Evolutionary conservation across 2,888 invertebrate genomes (phyloP), one percentile per base, ranked within the genome.

Genomic region (Oscheius myriophilus): DNA sequence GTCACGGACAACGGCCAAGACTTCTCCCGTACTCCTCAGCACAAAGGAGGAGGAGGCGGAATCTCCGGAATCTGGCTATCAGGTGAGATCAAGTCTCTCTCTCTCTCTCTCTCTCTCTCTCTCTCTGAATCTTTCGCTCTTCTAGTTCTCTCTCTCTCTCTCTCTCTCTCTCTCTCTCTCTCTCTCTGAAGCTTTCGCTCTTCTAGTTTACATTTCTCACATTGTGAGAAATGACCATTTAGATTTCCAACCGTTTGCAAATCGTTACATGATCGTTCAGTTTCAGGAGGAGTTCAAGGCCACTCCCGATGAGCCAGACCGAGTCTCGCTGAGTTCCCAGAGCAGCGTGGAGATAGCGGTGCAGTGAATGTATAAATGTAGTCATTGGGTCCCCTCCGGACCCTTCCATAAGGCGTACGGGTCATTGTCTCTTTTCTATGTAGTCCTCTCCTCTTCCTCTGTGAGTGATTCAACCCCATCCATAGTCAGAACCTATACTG

Each of bases 31-130:
- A 39, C 67, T 67, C 16, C 61, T 70, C 64, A 62, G 69, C 16
- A 75, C 72, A 33, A 74, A 71, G 18, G 69, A 66, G 51, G 74
- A 73, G 61, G 71, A 70, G 49, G 72, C 70, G 25, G 76, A 77
- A 52, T 72, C 76, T 23, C 81, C 79, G 18, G 80, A 80, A 64
- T 79, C 79, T 41, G 79, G 78, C 14, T 78, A 72, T 64, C 70
- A 68, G 42, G 70, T 71, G 52, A 59, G 53, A 55, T 39, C 61
- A 33, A 33, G 61, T 61, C n/a, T 33, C 33, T 3, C 33, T 33
- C 9, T 33, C 9, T 33, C 33, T 6, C 9, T 9, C 9, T 33
- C 33, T 33, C 33, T 33, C 33, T 33, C 33, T 33, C 33, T 33
- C 33, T 33, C 33, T 33, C 33, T 33, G 4, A 33, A 3, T 6